Base-by-base conservation (phyloP, 1,140 invertebrate species). In the Maconellicoccus hirsutus region DNA sequence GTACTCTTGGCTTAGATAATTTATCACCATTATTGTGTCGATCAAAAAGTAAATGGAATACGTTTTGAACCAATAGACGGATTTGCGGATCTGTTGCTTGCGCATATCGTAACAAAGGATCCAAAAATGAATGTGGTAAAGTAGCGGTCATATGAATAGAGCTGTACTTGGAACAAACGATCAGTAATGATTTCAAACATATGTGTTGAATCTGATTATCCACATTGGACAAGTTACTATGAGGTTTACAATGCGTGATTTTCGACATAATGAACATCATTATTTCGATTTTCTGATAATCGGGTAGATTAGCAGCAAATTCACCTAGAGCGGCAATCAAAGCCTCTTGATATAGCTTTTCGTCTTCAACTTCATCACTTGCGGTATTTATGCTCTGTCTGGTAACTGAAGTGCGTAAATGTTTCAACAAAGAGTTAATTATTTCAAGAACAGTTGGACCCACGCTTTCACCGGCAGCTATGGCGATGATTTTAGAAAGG, bases 261-360 rank as follows among this genome's bases (percentile, higher is more conserved):
- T 98, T 98, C 76, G 90, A 93, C 84, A 98, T 92, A 73, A 98
- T 98, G 80, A 99, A 98, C 86, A 98, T 93, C 96, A 99, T 98
- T 38, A 98, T 98, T 82, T 99, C 96, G 74, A 98, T 97, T 81
- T 98, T 99, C 81, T 99, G 97, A 81, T 96, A 99, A 82, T 98
- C 96, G 1, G 97, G 97, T 75, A 99, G 82, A 82, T 98, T 94
- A 81, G 97, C 96, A 1, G 95, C 94, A 82, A 98, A 99, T 81
- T 98, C 95, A 77, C 96, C 96, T 26, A 99, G 82, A 0, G 94
- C 96, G 79, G 97, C 94, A 72, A 99, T 98, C 10, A 99, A 82
- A 0, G 94, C 92, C 77, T 98, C 95, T 81, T 98, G 94, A 79
- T 93, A 93, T 71, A 88, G 82, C 70, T 88, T 88, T 79, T 93